Percentiles rank a stretch among this genome's conserved stretches.
Conservation (phyloP, 2,797 vertebrate genomes). For the Pangasius sanitwongsei region DNA sequence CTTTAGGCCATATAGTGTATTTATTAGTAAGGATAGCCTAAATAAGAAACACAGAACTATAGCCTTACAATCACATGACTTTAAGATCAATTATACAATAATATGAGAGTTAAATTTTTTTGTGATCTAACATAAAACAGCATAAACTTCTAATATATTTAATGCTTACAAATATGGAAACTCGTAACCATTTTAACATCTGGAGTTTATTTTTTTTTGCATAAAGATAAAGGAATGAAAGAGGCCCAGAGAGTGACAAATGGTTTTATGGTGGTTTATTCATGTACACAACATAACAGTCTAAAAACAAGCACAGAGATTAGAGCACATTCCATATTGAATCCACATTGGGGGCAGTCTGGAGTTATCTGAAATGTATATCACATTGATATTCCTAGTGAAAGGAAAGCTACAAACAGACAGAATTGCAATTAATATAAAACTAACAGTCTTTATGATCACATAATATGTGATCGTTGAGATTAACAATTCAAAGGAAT, state of each 20-base stretch:
- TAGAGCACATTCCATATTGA: constrained; percentile 74
- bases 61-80: neutral
- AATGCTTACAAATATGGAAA: neutral
- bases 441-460: constrained; percentile 75
- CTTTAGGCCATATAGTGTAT: neutral
- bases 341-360: constrained; percentile 67
- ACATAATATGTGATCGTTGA: constrained; percentile 62
- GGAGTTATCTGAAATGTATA: constrained; percentile 71
- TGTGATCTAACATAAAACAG: neutral
- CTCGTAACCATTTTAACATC: neutral
- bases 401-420: constrained; percentile 73
- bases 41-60: neutral
- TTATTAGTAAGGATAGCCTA: neutral
- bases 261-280: constrained; percentile 67
- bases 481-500: constrained; percentile 67
- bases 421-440: constrained; percentile 76
- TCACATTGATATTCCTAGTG: constrained; percentile 72
- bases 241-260: constrained; percentile 48
- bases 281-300: constrained; percentile 80
- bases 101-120: neutral
- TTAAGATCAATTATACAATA: neutral
- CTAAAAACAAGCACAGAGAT: constrained; percentile 81
- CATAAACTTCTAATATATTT: neutral
- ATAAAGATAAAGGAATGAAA: neutral
- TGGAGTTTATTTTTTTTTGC: neutral